These are phyloP conservation scores for Miniopterus natalensis DNA, from an alignment of 2,113 vertebrate species.

Conservation along the genomic window DNA sequence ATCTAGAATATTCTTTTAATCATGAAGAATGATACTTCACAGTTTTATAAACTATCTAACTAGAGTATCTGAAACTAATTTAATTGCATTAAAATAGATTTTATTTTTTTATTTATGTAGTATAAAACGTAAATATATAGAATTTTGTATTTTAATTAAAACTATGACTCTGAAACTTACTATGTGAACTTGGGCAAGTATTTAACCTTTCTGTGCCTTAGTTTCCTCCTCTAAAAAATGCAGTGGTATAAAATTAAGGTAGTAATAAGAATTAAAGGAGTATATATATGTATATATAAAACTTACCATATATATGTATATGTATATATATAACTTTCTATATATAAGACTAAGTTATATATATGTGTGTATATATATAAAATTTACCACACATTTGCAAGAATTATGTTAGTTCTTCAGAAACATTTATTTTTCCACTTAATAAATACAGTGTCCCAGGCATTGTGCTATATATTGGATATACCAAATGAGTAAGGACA, in stretches of 20 bases:
- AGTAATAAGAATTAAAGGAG: background rate
- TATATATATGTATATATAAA: background rate
- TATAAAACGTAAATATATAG: background rate
- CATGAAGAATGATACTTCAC: background rate
- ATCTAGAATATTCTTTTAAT: background rate
- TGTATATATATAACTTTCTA: background rate
- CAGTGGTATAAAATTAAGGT: background rate
- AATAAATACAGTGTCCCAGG: background rate
- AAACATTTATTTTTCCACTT: background rate
- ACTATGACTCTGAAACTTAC: conserved; percentile 4
- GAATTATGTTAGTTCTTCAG: background rate
- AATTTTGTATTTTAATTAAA: conserved; percentile 38
- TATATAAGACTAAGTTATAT: background rate
- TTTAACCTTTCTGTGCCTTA: background rate
- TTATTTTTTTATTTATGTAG: background rate
- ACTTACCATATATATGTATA: background rate
- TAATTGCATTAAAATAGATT: background rate
- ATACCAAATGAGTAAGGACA: background rate
- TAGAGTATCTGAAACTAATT: conserved; percentile 57
- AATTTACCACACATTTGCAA: background rate
- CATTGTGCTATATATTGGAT: background rate
- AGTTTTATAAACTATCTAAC: background rate
- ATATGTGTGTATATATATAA: background rate
- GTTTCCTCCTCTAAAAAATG: conserved; percentile 45
- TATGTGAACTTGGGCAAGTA: background rate